Percentiles rank a stretch among this genome's conserved stretches.
These are phyloP conservation scores for Pheucticus melanocephalus DNA, from an alignment of 2,113 vertebrate species.

Conservation along the genomic window DNA sequence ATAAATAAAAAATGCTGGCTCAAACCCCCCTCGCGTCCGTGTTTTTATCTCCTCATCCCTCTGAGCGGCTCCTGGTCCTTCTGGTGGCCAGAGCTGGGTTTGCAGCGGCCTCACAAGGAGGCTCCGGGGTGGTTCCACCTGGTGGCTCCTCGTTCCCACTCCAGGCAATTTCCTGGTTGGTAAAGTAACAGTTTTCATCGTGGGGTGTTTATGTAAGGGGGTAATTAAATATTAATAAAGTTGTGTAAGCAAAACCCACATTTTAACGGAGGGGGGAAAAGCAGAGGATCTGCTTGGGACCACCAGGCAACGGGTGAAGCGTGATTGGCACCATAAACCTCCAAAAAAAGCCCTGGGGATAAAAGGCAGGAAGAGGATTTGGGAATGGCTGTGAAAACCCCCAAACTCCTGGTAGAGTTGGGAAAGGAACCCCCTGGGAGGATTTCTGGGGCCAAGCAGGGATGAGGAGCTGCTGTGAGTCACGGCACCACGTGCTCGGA, in stretches of 20 bases:
- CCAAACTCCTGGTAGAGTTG: accelerated
- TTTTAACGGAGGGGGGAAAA: background rate
- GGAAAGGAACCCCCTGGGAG: background rate
- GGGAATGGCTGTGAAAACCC: background rate
- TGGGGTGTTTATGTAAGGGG: accelerated
- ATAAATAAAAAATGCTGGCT: background rate
- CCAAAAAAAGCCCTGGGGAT: background rate
- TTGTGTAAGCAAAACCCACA: accelerated
- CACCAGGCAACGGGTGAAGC: accelerated
- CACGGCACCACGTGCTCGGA: background rate
- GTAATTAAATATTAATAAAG: background rate
- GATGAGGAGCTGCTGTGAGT: background rate
- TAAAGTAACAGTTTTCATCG: background rate
- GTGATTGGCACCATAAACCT: background rate
- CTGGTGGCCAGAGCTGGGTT: background rate
- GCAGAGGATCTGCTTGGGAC: background rate
- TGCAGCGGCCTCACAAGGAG: background rate
- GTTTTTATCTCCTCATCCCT: background rate
- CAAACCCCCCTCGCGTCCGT: background rate
- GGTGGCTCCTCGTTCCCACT: background rate
- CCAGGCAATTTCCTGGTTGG: background rate
- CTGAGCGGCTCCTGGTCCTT: background rate
- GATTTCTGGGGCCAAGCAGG: background rate
- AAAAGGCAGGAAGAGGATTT: background rate
- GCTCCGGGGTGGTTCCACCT: background rate